phyloP scores from a whole-genome alignment of 2,797 vertebrate genomes.

The Champsocephalus esox region DNA sequence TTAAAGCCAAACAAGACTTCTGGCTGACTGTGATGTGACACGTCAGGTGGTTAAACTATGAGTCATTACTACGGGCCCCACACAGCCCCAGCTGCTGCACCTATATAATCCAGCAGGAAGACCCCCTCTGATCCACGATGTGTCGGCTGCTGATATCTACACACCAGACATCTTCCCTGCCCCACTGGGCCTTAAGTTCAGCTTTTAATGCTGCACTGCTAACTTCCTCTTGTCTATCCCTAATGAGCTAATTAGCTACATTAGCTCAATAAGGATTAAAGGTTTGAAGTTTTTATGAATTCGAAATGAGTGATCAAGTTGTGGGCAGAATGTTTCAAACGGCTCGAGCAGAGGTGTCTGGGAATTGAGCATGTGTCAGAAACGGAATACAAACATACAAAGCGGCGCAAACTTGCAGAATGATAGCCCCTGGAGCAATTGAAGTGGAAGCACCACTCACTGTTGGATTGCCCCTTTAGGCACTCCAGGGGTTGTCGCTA shows the following conservation, averaged over 20 bases:
- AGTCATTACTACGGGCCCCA: slow-evolving; percentile 8
- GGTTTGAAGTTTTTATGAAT: slow-evolving; percentile 53
- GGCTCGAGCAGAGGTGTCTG: slow-evolving; percentile 6
- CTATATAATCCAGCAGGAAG: slow-evolving; percentile 13
- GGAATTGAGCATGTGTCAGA: slow-evolving; percentile 36
- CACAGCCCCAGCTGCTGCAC: slow-evolving; percentile 23
- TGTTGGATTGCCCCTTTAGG: slow-evolving; percentile 55
- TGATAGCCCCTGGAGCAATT: slow-evolving; percentile 46
- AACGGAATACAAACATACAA: slow-evolving; percentile 40
- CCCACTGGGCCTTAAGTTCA: slow-evolving; percentile 32
- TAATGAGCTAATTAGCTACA: slow-evolving; percentile 62
- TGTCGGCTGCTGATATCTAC: slow-evolving; percentile 18
- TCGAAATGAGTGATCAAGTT: slow-evolving; percentile 50
- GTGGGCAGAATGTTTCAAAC: slow-evolving; percentile 36
- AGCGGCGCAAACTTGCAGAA: slow-evolving; percentile 41
- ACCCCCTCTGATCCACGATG: slow-evolving; percentile 24
- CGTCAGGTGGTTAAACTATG: slow-evolving; percentile 41
- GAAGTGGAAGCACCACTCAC: slow-evolving; percentile 55
- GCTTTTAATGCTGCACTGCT: slow-evolving; percentile 25
- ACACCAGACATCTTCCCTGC: slow-evolving; percentile 7
- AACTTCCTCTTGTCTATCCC: slow-evolving; percentile 40
- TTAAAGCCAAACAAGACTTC: slow-evolving; percentile 35
- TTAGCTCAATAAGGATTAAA: slow-evolving; percentile 46
- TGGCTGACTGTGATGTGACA: slow-evolving; percentile 23
- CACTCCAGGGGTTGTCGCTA: slow-evolving; percentile 48